Evolutionary conservation across 1,140 invertebrate species (phyloP).

Genomic region (Diorhabda sublineata): DNA sequence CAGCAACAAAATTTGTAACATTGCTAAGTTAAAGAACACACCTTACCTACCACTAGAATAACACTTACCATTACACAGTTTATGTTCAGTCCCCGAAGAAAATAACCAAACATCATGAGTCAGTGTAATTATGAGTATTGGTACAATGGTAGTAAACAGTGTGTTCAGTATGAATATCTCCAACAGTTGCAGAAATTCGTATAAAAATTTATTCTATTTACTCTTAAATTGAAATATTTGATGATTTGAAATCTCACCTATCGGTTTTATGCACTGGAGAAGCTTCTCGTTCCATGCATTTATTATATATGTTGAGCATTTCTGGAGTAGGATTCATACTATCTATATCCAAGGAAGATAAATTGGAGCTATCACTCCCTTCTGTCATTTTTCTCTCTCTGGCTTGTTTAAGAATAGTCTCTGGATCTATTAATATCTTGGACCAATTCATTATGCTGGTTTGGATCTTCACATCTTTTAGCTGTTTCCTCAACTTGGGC

Average conservation of each 20-base stretch:
- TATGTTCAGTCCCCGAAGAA: no score
- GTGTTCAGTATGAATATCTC: no score
- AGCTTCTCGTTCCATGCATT: conserved; percentile 46
- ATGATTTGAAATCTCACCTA: conserved; percentile 7
- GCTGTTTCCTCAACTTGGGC: conserved; percentile 31
- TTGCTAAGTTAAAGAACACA: no score
- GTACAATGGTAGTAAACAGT: no score
- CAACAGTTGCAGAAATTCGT: no score
- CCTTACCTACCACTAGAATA: no score
- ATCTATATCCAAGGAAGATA: conserved; percentile 46
- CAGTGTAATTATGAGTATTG: no score
- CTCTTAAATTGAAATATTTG: no score
- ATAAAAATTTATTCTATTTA: no score
- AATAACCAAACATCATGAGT: no score
- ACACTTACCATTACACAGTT: no score
- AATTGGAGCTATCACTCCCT: conserved; percentile 40
- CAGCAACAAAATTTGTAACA: no score
- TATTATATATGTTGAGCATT: conserved; percentile 55
- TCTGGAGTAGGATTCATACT: conserved; percentile 54
- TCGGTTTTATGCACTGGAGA: conserved; percentile 22
- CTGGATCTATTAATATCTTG: conserved; percentile 54
- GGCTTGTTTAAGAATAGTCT: conserved; percentile 52
- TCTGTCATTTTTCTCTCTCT: conserved; percentile 38
- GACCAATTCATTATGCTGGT: conserved; percentile 54
- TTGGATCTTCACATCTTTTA: conserved; percentile 21